phyloP scores from a whole-genome alignment of 2,797 vertebrate genomes.

The Helicolenus hilgendorfi region DNA sequence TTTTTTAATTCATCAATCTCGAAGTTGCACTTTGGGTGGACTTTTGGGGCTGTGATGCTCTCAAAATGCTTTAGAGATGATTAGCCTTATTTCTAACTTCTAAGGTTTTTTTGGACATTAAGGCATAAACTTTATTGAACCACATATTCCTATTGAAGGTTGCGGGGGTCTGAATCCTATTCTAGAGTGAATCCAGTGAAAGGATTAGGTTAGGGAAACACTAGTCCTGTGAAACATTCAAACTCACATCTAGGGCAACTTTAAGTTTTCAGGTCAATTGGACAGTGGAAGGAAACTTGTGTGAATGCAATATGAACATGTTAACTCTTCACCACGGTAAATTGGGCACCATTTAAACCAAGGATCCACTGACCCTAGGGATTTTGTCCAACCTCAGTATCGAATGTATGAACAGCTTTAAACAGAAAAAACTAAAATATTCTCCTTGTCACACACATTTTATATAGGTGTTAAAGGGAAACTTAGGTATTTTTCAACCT shows the following conservation, averaged over 20 bases:
- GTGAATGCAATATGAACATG: not conserved
- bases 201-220: not conserved
- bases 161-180: not conserved
- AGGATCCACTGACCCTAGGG: not conserved
- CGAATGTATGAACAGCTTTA: not conserved
- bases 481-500: no score
- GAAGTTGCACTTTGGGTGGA: slow-evolving; percentile 4
- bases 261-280: not conserved
- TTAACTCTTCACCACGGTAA: not conserved
- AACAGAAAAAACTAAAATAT: not conserved
- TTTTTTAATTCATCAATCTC: slow-evolving; percentile 51
- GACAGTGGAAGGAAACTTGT: not conserved
- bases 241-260: not conserved
- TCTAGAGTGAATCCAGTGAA: not conserved
- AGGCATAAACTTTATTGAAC: not conserved
- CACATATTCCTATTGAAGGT: not conserved
- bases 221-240: not conserved
- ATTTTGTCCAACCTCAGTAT: not conserved
- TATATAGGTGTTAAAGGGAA: not conserved
- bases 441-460: not conserved
- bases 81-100: not conserved
- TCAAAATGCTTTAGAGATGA: not conserved
- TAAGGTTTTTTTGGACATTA: not conserved
- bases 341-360: not conserved
- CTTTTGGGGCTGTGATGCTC: not conserved